phyloP scores from a whole-genome alignment of 2,113 vertebrate genomes.

The Rhinoptilus africanus region DNA sequence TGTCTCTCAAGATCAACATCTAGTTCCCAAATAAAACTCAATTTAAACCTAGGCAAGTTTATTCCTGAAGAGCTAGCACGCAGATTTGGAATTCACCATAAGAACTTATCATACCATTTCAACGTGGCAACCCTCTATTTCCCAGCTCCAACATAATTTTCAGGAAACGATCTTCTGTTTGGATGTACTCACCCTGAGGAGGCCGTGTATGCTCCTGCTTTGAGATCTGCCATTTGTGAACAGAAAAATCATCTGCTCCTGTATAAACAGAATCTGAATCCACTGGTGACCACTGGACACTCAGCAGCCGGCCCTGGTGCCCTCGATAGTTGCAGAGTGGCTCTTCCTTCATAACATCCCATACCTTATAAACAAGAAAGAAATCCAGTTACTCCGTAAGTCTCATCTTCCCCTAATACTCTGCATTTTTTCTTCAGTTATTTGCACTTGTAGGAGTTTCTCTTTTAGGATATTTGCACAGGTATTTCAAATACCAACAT shows the following conservation, averaged over 20 bases:
- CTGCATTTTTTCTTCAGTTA: neutral
- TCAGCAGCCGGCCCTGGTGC: slow-evolving; percentile 86
- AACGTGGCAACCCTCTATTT: neutral
- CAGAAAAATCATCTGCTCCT: slow-evolving; percentile 92
- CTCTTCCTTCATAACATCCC: slow-evolving; percentile 88
- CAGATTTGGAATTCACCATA: neutral
- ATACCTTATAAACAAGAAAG: slow-evolving; percentile 79
- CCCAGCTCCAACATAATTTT: neutral
- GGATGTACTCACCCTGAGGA: slow-evolving; percentile 81
- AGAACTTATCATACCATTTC: neutral
- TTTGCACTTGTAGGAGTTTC: neutral
- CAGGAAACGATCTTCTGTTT: neutral
- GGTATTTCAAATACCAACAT: neutral
- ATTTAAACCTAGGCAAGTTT: neutral
- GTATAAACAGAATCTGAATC: slow-evolving; percentile 90
- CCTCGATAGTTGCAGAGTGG: slow-evolving; percentile 90
- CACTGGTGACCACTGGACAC: slow-evolving; percentile 89
- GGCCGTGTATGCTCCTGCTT: slow-evolving; percentile 87
- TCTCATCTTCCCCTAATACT: neutral
- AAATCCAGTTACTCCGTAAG: neutral
- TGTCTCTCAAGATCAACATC: neutral
- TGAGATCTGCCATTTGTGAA: slow-evolving; percentile 88
- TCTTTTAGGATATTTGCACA: neutral
- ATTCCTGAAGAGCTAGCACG: neutral
- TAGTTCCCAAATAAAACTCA: neutral